Base-by-base conservation (phyloP, 2,113 vertebrate genomes). In the Vombatus ursinus region DNA sequence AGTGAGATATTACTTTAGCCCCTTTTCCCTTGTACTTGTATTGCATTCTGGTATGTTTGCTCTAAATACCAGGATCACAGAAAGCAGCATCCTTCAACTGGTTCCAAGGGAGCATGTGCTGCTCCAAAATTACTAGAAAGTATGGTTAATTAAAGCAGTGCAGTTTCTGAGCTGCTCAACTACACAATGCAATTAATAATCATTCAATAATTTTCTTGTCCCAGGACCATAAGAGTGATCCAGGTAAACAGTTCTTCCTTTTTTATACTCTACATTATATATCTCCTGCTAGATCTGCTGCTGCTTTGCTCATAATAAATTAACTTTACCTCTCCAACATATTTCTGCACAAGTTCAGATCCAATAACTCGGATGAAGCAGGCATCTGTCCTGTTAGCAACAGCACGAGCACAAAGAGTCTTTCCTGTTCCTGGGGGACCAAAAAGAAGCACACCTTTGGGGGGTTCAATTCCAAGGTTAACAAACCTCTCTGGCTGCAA, bases 341-440 rank as follows among this genome's bases (percentile, higher is more conserved):
- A 99, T 93, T 99, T 99, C 99, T 99, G 99, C 94, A 99, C 99
- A 98, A 99, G 97, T 95, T 99, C 99, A 0, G 99, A 99, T 11
- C 99, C 99, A 24, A 99, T 99, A 50, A 99, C 99, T 89, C 99
- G 98, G 98, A 99, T 99, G 98, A 99, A 99, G 98, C 99, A 99
- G 94, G 99, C 99, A 0, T 99, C 99, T 0, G 99, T 99, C 94
- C 99, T 98, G 97, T 99, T 99, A 23, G 99, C 99, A 48, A 99
- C 99, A 0, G 99, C 99, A 3, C 99, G 99, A n/a, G 99, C 99
- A 94, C 99, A 99, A 19, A 99, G 99, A 0, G 99, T 99, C 98
- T 99, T 99, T 91, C 99, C 99, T 0, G 99, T 99, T 37, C 99
- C 99, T 0, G 99, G 99, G 0, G 99, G 99, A 7, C 99, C 99